These are phyloP conservation scores for Podilymbus podiceps DNA, from an alignment of 2,113 vertebrate species.

Conservation along the genomic window DNA sequence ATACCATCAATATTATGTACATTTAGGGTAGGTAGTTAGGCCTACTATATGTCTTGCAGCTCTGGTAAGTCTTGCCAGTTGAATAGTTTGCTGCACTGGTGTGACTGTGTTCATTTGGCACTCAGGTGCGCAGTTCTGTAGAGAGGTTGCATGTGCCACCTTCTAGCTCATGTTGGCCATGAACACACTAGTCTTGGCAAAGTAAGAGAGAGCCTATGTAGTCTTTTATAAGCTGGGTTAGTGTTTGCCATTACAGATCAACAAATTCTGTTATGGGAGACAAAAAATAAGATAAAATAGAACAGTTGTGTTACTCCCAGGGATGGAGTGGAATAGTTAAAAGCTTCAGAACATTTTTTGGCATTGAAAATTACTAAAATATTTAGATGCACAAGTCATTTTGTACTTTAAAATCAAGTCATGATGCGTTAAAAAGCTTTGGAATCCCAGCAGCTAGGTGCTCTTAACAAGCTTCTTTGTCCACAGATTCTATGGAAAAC, in stretches of 20 bases:
- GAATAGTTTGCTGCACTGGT: not conserved
- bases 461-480: not conserved
- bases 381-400: not conserved
- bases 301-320: not conserved
- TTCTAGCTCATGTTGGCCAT: not conserved
- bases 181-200: not conserved
- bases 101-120: not conserved
- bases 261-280: not conserved
- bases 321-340: not conserved
- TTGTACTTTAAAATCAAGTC: not conserved
- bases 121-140: accelerated
- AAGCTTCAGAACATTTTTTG: not conserved
- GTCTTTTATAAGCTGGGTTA: not conserved
- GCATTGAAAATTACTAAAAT: not conserved
- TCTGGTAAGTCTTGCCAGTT: not conserved
- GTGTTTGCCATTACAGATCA: not conserved
- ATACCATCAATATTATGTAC: not conserved
- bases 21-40: not conserved
- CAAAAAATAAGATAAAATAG: not conserved
- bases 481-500: not conserved
- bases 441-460: not conserved
- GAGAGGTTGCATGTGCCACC: accelerated
- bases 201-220: not conserved
- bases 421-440: not conserved
- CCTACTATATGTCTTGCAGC: not conserved